These are phyloP conservation scores for Lindbergichthys nudifrons DNA, from an alignment of 2,797 vertebrate genomes.

Conservation along the genomic window DNA sequence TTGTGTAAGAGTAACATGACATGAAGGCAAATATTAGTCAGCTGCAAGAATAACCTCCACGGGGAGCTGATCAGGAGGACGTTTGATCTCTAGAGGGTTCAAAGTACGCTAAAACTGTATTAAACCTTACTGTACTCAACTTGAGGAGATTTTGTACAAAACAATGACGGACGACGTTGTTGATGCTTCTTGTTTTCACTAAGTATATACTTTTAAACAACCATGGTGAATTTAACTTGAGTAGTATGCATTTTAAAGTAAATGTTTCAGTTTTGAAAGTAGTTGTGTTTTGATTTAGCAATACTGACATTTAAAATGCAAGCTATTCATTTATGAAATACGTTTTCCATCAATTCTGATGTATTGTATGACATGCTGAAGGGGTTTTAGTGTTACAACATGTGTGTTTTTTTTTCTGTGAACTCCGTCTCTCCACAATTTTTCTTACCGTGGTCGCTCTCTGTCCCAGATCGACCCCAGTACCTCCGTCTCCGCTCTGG, in stretches of 20 bases:
- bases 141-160: neutral
- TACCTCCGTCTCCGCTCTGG: conserved; percentile 94
- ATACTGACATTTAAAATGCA: neutral
- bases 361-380: neutral
- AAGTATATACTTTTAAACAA: neutral
- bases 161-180: neutral
- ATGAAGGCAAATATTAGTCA: neutral
- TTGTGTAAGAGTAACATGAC: conserved; percentile 22
- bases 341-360: neutral
- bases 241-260: neutral
- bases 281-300: too few species aligned
- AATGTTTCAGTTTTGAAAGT: too few species aligned
- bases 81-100: neutral
- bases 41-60: neutral
- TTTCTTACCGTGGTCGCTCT: conserved; percentile 96
- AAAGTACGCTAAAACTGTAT: neutral
- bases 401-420: neutral
- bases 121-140: neutral
- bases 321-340: conserved; percentile 6
- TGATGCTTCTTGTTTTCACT: neutral
- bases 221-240: neutral
- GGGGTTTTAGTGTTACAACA: neutral
- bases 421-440: too few species aligned
- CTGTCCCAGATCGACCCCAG: conserved; percentile 97
- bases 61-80: neutral